Conservation (phyloP, 2,888 invertebrate genomes). For the Tachina fera region DNA sequence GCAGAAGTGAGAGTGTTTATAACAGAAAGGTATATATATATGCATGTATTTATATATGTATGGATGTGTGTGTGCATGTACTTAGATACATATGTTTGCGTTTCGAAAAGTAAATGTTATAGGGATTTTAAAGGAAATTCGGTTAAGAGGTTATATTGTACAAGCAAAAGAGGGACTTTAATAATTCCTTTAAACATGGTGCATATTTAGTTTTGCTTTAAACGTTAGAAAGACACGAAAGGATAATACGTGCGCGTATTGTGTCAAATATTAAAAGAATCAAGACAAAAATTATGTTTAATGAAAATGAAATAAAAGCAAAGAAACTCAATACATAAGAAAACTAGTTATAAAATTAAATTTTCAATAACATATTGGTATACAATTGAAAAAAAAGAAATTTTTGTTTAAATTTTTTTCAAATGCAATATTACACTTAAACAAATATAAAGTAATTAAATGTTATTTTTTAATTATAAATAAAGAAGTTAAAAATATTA, state of each 20-base stretch:
- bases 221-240: slow-evolving; percentile 82
- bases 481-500: slow-evolving; percentile 28
- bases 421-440: background rate
- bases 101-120: slow-evolving; percentile 39
- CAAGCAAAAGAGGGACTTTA: slow-evolving; percentile 64
- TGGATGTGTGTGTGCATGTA: no score
- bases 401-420: background rate
- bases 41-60: no score
- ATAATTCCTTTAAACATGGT: slow-evolving; percentile 63
- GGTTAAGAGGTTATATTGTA: slow-evolving; percentile 68
- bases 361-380: slow-evolving; percentile 7
- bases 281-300: slow-evolving; percentile 39
- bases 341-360: slow-evolving; percentile 1
- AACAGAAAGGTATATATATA: background rate
- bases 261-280: slow-evolving; percentile 65
- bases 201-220: slow-evolving; percentile 80
- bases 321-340: slow-evolving; percentile 24
- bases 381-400: background rate
- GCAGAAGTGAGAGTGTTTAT: slow-evolving; percentile 8
- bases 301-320: slow-evolving; percentile 19
- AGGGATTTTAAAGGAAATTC: slow-evolving; percentile 59
- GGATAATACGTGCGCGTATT: slow-evolving; percentile 80
- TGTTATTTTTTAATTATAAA: background rate
- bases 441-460: slow-evolving; percentile 22
- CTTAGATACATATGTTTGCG: slow-evolving; percentile 3